Conservation (phyloP, 2,113 vertebrate species). For the Antechinus flavipes region DNA sequence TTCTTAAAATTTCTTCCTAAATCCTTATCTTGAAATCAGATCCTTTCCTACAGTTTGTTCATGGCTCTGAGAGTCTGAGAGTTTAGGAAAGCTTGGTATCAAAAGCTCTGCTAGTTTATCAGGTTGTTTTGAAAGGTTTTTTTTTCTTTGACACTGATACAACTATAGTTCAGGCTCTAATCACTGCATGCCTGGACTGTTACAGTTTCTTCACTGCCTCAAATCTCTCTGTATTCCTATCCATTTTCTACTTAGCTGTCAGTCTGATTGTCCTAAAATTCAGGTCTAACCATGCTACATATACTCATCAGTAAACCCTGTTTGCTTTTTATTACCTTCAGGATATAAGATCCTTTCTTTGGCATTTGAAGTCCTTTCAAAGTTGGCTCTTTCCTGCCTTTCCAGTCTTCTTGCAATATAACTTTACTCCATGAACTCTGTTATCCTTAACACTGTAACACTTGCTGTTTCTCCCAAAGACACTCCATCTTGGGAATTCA, state of each 20-base stretch:
- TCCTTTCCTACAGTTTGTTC: not conserved
- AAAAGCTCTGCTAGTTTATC: not conserved
- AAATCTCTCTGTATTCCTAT: no score
- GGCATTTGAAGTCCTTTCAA: not conserved
- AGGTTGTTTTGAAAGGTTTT: no score
- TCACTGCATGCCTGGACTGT: not conserved
- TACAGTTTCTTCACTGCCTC: not conserved
- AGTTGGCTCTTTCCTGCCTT: no score
- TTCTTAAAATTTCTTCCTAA: slow-evolving; percentile 9
- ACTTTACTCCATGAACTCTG: no score
- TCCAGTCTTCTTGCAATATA: no score
- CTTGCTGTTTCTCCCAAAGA: no score
- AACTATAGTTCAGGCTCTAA: not conserved
- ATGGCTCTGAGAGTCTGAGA: not conserved
- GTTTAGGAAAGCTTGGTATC: not conserved
- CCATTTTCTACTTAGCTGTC: no score
- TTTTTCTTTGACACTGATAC: slow-evolving; percentile 18
- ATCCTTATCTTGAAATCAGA: slow-evolving; percentile 5
- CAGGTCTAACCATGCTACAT: not conserved
- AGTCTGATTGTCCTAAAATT: not conserved
- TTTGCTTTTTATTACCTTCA: not conserved
- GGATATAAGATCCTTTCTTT: not conserved
- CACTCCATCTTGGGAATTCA: no score
- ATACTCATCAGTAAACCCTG: not conserved
- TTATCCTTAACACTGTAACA: no score